Base-by-base conservation (phyloP, 2,888 invertebrate species). In the Brachylomia viminalis region DNA sequence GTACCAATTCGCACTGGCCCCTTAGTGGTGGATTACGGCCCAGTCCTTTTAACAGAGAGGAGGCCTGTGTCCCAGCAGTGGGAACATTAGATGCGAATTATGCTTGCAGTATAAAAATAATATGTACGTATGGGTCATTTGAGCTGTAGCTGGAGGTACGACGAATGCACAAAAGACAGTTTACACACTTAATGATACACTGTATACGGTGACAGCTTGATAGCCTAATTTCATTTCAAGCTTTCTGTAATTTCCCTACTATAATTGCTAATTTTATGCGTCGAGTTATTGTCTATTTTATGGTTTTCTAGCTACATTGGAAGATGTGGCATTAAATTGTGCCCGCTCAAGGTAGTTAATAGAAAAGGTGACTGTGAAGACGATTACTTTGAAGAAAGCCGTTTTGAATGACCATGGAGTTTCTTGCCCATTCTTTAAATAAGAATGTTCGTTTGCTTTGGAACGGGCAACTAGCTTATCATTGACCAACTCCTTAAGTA, bases 221-320 rank as follows among this genome's bases (percentile, higher is more conserved):
- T 45, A 42, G 23, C 27, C 11, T 49, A 2, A 77, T 30, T 77
- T 52, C 5, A 67, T 33, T 52, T 47, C 4, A 56, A n/a, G 8
- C 61, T 71, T 71, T 54, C 47, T n/a, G 54, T 49, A 15, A 79
- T 42, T 72, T 64, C 61, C 52, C 54, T 38, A 49, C 49, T 74
- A 30, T 61, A 59, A 49, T 38, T 49, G 27, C 20, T 42, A 27
- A 79, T 79, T 62, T 56, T n/a, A 79, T 56, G 33, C 47, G 42
- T 30, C 2, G 23, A 8, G 3, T 58, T 58, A 66, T 49, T n/a
- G 30, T 45, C 67, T 8, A 47, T 79, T 79, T 77, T 77, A 79
- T 70, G 7, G 80, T 49, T 74, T 75, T 54, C 20, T 45, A 47
- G 33, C 38, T 23, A n/a, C 47, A 61, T 47, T 62, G 11, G 13